A percentile compares a stretch with the other conserved stretches of the same genome.
phyloP scores from a whole-genome alignment of 2,113 vertebrate species.

The Elephantulus edwardii region DNA sequence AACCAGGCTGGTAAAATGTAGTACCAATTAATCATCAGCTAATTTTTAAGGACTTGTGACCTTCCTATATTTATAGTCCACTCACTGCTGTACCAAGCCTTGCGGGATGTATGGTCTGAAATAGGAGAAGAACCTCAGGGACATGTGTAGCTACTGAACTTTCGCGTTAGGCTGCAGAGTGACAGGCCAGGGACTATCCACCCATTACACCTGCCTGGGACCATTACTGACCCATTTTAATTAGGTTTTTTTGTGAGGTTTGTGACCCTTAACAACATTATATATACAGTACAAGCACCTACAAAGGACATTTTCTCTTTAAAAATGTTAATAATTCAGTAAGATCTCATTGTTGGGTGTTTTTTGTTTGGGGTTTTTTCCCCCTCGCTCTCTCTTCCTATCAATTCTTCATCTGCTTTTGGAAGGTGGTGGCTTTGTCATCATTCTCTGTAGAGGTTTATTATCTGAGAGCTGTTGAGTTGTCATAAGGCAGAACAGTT shows the following conservation, averaged over 20 bases:
- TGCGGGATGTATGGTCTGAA: background rate
- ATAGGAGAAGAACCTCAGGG: background rate
- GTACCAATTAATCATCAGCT: constrained; percentile 45
- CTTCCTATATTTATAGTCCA: background rate
- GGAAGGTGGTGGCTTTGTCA: constrained; percentile 42
- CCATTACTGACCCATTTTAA: constrained; percentile 2
- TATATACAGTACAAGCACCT: background rate
- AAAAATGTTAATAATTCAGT: constrained; percentile 4
- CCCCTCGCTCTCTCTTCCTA: background rate
- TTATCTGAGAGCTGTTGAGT: constrained; percentile 50
- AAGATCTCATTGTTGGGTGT: background rate
- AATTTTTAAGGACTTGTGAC: constrained; percentile 24
- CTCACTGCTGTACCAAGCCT: background rate
- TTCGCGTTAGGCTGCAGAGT: background rate
- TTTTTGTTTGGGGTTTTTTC: too few relatives aligned
- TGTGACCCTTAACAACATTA: background rate
- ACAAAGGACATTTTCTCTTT: background rate
- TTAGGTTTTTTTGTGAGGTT: background rate
- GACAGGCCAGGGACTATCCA: background rate
- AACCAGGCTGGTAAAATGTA: constrained; percentile 41
- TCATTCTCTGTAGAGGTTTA: constrained; percentile 44
- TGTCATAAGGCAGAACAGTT: constrained; percentile 52
- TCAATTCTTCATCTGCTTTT: constrained; percentile 44
- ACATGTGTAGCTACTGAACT: background rate
- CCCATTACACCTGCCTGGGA: background rate